Conservation (phyloP, 1,140 invertebrate genomes). For the Drosophila lowei region DNA sequence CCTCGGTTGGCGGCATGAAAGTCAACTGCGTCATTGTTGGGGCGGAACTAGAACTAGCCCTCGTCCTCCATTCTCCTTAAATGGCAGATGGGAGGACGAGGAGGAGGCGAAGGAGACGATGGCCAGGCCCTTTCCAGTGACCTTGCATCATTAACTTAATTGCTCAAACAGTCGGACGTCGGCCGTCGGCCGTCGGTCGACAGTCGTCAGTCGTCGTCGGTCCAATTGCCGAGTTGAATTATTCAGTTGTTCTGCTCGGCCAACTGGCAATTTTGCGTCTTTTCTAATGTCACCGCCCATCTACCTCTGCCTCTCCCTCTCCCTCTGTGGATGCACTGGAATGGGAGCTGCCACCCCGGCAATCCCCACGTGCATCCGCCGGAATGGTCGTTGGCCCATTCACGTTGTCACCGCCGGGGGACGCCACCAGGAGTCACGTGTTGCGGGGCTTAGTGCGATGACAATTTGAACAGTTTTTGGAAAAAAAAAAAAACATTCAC, state of each 20-base stretch:
- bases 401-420: slow-evolving; percentile 51
- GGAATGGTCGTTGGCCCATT: slow-evolving; percentile 48
- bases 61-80: no score
- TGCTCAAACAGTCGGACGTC: slow-evolving; percentile 54
- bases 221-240: slow-evolving; percentile 77
- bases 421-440: slow-evolving; percentile 53
- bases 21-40: slow-evolving; percentile 73
- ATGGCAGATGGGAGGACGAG: no score
- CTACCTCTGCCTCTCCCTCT: slow-evolving; percentile 3
- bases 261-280: slow-evolving; percentile 58
- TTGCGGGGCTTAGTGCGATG: slow-evolving; percentile 47
- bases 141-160: slow-evolving; percentile 80
- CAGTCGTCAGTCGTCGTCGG: slow-evolving; percentile 34
- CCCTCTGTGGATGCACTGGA: slow-evolving; percentile 35
- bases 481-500: slow-evolving; percentile 10
- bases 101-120: background rate
- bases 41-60: background rate
- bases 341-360: slow-evolving; percentile 1
- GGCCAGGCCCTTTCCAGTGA: slow-evolving; percentile 66
- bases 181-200: slow-evolving; percentile 33
- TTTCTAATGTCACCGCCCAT: slow-evolving; percentile 48
- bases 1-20: slow-evolving; percentile 30
- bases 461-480: slow-evolving; percentile 30
- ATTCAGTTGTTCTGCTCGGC: slow-evolving; percentile 64
- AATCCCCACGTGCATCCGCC: slow-evolving; percentile 50